Conservation (phyloP, 1,140 invertebrate genomes). For the Heliconius hermathena region DNA sequence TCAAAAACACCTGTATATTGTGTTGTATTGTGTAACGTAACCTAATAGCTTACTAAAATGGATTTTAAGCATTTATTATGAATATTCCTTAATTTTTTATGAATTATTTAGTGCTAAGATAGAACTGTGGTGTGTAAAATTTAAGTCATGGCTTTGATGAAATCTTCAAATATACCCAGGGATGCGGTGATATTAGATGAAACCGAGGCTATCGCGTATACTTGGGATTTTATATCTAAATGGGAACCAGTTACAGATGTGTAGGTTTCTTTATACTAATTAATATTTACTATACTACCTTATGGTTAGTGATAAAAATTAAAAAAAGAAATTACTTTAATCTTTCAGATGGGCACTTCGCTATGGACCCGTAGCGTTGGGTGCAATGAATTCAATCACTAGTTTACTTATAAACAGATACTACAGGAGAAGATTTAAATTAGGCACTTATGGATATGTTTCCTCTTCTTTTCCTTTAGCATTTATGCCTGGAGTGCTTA, state of each 20-base stretch:
- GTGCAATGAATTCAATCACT: slow-evolving; percentile 56
- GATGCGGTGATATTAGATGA: slow-evolving; percentile 62
- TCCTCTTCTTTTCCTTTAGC: slow-evolving; percentile 64
- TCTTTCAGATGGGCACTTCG: slow-evolving; percentile 67
- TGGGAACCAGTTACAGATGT: slow-evolving; percentile 60
- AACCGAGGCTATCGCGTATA: slow-evolving; percentile 58
- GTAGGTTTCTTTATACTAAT: slow-evolving; percentile 48
- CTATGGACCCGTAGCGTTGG: slow-evolving; percentile 55
- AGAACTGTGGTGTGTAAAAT: not conserved
- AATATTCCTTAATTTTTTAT: not conserved
- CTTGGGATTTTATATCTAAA: slow-evolving; percentile 63
- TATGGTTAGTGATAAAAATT: not conserved
- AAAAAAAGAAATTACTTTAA: not conserved
- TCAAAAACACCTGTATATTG: slow-evolving; percentile 16
- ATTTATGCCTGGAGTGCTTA: slow-evolving; percentile 65
- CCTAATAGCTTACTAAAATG: not conserved
- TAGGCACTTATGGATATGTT: slow-evolving; percentile 62
- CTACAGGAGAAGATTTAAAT: slow-evolving; percentile 61
- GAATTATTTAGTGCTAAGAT: not conserved
- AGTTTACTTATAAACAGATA: slow-evolving; percentile 67
- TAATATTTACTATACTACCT: not conserved
- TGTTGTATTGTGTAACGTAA: slow-evolving; percentile 8
- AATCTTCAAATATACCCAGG: slow-evolving; percentile 55
- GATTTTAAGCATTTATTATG: not conserved
- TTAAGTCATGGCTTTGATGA: slow-evolving; percentile 61